Base-by-base conservation (phyloP, 1,140 invertebrate genomes). In the Drosophila kohkoa region DNA sequence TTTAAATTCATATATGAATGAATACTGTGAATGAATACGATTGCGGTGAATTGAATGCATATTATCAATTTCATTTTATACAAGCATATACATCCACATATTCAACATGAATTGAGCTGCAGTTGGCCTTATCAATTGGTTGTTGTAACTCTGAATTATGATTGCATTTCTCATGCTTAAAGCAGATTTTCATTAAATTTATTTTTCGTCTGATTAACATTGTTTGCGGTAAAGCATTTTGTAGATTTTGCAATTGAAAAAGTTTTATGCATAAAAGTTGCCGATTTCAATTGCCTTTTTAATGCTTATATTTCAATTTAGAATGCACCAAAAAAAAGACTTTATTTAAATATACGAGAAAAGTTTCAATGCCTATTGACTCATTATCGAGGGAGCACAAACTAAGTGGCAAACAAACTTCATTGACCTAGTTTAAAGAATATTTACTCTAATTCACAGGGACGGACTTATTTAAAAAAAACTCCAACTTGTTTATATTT, bases 221-320 rank as follows among this genome's bases (percentile, higher is more conserved):
- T 68, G 58, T 52, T 55, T 59, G 52, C 48, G 49, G 41, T 10
- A 59, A 55, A 43, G 48, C 69, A 46, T 65, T 77, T 41, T 65
- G 74, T 81, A 70, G 71, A 63, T 63, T 76, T 67, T 81, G 79
- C 71, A 79, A 87, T 87, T 82, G 75, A 72, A 82, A 82, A 82
- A 38, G 87, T 87, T 64, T 60, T 25, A 38, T 20, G 1, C 5
- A 43, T 15, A 48, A 75, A 77, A 58, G 55, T 54, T 70, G 38
- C 60, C 67, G 70, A 80, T 85, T 70, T 79, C 68, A 51, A 67
- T 75, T 57, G 49, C 62, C 30, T 55, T 60, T 63, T 54, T 28
- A 63, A 54, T 46, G 20, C 51, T 20, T 57, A 45, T 28, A 48
- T 57, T 70, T 70, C 58, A 45, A 64, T 75, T 67, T 51, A 66